Conservation (phyloP, 1,140 invertebrate species). For the Drosophila biarmipes region DNA sequence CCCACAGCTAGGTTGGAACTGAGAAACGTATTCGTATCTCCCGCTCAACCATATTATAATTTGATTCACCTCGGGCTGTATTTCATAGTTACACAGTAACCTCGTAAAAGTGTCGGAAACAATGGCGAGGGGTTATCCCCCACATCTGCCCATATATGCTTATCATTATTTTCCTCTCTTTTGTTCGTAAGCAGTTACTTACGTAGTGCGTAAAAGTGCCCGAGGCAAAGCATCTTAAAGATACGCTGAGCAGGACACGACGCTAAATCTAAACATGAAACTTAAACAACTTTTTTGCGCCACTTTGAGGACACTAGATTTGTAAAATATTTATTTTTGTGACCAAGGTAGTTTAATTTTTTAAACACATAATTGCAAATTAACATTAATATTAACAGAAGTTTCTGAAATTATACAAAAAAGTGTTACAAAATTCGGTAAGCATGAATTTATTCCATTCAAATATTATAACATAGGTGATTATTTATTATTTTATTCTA, state of each 20-base stretch:
- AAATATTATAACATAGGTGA: too few species aligned
- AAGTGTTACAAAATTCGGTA: too few species aligned
- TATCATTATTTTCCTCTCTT: constrained; percentile 4
- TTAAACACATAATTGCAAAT: too few species aligned
- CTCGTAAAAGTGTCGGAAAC: constrained; percentile 66
- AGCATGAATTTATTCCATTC: too few species aligned
- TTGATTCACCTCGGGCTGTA: constrained; percentile 69
- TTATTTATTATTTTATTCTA: too few species aligned
- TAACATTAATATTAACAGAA: too few species aligned
- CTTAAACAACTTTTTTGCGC: too few species aligned
- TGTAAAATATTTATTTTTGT: too few species aligned
- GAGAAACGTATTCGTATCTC: constrained; percentile 43
- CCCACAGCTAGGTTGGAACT: constrained; percentile 47
- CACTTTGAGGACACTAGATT: too few species aligned
- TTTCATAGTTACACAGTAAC: constrained; percentile 56
- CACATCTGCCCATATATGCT: constrained; percentile 3
- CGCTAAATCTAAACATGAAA: too few species aligned
- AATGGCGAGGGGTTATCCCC: constrained; percentile 15
- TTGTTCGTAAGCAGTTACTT: neutral
- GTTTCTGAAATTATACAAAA: too few species aligned
- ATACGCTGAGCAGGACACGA: neutral
- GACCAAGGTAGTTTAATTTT: too few species aligned
- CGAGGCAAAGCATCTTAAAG: neutral
- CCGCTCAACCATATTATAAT: constrained; percentile 69
- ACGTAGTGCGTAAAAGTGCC: neutral